Evolutionary conservation across 2,888 invertebrate species (phyloP), one percentile per base, ranked within the genome.

Genomic region (Drosophila villosipedis): DNA sequence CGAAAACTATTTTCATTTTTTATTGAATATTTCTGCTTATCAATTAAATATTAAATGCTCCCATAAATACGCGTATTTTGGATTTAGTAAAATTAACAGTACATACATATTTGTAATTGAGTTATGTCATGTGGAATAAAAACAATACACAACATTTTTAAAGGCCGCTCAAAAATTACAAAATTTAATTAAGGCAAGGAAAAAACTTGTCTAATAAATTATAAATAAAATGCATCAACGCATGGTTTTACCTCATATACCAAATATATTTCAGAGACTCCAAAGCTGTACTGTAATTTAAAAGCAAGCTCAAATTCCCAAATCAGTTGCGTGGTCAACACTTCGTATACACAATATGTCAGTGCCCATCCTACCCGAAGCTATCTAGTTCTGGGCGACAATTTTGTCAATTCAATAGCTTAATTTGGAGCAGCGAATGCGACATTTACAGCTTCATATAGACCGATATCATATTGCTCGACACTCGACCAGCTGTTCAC

Each of bases 401-500:
- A 53, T 47, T 58, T 61, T 50, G 62, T 47, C 52, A 52, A 49
- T 49, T 58, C 35, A 22, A 68, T 73, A 64, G 58, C 59, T 65
- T 35, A 65, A 72, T 77, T 53, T 60, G 22, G 28, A 53, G 28
- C 47, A 60, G 47, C 43, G 33, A 39, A 28, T 54, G 33, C 30
- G 39, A 33, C 52, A 60, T 49, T 77, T 63, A 66, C 41, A 35
- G 30, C 52, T 78, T 66, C 53, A 64, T 76, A n/a, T 41, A 50
- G 37, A 30, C 41, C 50, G 30, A 62, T 30, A 49, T 61, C 50
- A 22, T 19, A 33, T 62, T 52, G 33, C 58, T 41, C 25, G 43
- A 43, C 33, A 57, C 47, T 39, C 43, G 50, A 53, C 22, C 71
- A 78, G 65, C 59, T 63, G 62, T 60, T 63, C 28, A 7, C 28